Evolutionary conservation across 2,797 vertebrate species (phyloP).

Genomic region (Sebastes trivittatus): DNA sequence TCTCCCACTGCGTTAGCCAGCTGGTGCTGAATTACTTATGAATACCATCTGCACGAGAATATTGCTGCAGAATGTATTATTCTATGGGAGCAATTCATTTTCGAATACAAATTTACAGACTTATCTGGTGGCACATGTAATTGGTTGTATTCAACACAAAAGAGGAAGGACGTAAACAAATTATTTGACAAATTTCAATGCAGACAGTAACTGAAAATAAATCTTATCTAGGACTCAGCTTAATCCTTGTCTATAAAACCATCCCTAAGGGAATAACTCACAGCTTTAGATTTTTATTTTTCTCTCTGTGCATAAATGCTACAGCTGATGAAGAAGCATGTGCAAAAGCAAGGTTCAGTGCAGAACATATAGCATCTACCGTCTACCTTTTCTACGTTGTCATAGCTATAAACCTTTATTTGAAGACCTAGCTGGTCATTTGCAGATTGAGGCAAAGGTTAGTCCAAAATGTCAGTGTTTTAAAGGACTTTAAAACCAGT

Average conservation of each 20-base stretch:
- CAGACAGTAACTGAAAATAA: conserved; percentile 40
- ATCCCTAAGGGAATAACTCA: conserved; percentile 50
- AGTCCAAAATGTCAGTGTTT: neutral
- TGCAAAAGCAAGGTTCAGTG: conserved; percentile 70
- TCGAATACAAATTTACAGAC: conserved; percentile 29
- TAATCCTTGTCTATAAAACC: conserved; percentile 55
- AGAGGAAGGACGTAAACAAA: conserved; percentile 5
- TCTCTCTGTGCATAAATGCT: conserved; percentile 72
- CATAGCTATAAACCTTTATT: conserved; percentile 8
- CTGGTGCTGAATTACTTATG: neutral
- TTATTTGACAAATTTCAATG: conserved; percentile 20
- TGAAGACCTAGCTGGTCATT: conserved; percentile 1
- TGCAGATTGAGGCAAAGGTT: conserved; percentile 34
- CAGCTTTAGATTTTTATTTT: conserved; percentile 55
- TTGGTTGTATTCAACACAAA: conserved; percentile 37
- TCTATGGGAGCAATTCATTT: conserved; percentile 23
- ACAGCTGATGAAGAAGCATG: conserved; percentile 69
- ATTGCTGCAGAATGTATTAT: conserved; percentile 8
- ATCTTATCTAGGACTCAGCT: conserved; percentile 35
- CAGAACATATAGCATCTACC: conserved; percentile 56
- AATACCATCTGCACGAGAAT: conserved; percentile 9
- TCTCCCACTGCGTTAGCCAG: neutral
- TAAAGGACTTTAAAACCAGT: neutral
- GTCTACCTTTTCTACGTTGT: conserved; percentile 34
- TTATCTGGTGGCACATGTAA: conserved; percentile 47